These are phyloP conservation scores for Nesidiocoris tenuis DNA, from an alignment of 2,888 invertebrate genomes.

Conservation along the genomic window DNA sequence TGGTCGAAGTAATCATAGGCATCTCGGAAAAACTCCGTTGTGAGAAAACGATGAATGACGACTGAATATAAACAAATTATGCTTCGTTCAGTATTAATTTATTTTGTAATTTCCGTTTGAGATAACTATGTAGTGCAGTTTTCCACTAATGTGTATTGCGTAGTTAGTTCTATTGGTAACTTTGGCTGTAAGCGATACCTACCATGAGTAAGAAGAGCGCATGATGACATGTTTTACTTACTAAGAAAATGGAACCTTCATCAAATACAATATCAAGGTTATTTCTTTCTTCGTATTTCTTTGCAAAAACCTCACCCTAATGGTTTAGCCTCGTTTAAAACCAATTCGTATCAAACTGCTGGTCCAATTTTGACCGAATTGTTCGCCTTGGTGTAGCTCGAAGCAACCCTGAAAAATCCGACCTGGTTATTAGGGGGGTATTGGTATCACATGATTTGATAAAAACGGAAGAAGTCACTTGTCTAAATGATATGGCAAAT, in stretches of 20 bases:
- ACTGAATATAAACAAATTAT: conserved; percentile 13
- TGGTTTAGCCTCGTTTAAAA: too few relatives aligned
- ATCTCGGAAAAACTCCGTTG: not conserved
- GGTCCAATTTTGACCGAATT: too few relatives aligned
- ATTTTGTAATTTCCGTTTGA: conserved; percentile 6
- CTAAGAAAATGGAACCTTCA: not conserved
- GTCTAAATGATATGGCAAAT: too few relatives aligned
- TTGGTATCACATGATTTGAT: too few relatives aligned
- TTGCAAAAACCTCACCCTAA: not conserved
- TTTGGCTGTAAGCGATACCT: not conserved
- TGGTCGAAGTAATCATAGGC: not conserved
- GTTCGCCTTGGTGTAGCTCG: too few relatives aligned
- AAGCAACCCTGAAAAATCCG: too few relatives aligned
- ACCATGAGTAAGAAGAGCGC: not conserved
- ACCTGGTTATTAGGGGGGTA: too few relatives aligned
- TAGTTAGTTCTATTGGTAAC: not conserved
- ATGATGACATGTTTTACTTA: not conserved
- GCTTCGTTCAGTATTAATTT: conserved; percentile 20
- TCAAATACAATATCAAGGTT: not conserved
- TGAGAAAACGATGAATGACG: conserved; percentile 23
- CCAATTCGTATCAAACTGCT: too few relatives aligned
- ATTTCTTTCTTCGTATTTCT: not conserved
- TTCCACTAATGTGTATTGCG: not conserved
- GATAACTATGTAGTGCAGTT: not conserved
- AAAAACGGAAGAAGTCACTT: too few relatives aligned